These are phyloP conservation scores for Epizoanthus scotinus DNA, from an alignment of 92 coral and sea anemone species.

Conservation along the genomic window DNA sequence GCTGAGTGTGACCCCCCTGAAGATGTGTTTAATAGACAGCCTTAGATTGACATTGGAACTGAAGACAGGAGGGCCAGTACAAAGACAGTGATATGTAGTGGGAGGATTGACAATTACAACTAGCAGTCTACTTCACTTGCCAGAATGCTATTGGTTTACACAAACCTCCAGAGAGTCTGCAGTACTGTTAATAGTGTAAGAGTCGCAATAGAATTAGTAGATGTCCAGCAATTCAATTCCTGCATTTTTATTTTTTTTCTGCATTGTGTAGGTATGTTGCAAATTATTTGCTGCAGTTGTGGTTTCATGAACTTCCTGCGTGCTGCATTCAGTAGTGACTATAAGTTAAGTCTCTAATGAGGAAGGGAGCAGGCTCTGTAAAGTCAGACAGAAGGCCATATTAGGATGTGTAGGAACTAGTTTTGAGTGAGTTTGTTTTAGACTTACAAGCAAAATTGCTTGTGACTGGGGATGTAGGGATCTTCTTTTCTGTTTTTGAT, in stretches of 20 bases:
- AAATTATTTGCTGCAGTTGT: too few relatives aligned
- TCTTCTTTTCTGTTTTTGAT: neutral
- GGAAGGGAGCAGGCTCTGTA: neutral
- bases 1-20: conserved; percentile 17
- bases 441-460: neutral
- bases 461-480: neutral
- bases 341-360: neutral
- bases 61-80: conserved; percentile 38
- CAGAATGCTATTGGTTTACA: neutral
- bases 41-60: conserved; percentile 34
- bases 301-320: too few relatives aligned
- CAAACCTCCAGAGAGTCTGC: neutral
- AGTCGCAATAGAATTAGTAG: neutral
- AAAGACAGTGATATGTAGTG: conserved; percentile 5
- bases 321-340: too few relatives aligned
- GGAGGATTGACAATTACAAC: neutral
- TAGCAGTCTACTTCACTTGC: too few relatives aligned
- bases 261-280: neutral
- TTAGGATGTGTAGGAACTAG: too few relatives aligned
- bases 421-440: neutral
- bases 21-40: conserved; percentile 30
- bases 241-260: neutral
- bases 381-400: neutral
- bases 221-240: neutral
- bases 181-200: neutral